Base-by-base conservation (phyloP, 2,888 invertebrate genomes). In the Melikaiella ostensackeni region DNA sequence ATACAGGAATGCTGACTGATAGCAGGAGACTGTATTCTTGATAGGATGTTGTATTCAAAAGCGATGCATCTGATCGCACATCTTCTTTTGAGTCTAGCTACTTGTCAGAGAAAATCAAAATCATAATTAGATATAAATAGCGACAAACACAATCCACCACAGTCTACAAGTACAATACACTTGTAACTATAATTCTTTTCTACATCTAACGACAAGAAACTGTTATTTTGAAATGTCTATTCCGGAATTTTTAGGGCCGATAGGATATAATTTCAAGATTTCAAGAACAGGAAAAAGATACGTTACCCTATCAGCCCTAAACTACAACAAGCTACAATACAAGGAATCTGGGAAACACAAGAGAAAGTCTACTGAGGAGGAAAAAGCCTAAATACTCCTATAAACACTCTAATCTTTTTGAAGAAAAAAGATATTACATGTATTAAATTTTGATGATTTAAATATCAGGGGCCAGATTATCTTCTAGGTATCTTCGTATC, bases 1-100 rank as follows among this genome's bases (percentile, higher is more conserved):
- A 98, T 1, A 98, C 98, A 0, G 99, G 98, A 42, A 97, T 96
- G 8, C 98, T 96, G 30, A 98, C 97, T 0, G 98, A 97, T 59
- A 97, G 98, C 92, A 98, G 95, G 80, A 98, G 92, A 78, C 97
- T 94, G 83, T 93, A 94, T 46, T 93, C 93, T 84, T 92, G 88
- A 85, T 88, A 85, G 5, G 76, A n/a, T 1, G 88, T 88, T 1
- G 85, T 81, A 30, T 88, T 88, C 30, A 87, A 74, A 1, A 73
- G 75, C 5, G 85, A 82, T 5, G 86, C 80, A 74, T 89, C 85
- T 27, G 78, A 62, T 4, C 85, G 83, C n/a, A 84, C 86, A 77
- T 87, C 83, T 66, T 87, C 87, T 33, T 87, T 85, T 74, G 85
- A 78, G 75, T 80, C 80, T 16, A 86, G 78, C 88, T 88, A 75